Evolutionary conservation across 2,797 vertebrate species (phyloP), one percentile per base, ranked within the genome.

Genomic region (Darevskia nairensis): DNA sequence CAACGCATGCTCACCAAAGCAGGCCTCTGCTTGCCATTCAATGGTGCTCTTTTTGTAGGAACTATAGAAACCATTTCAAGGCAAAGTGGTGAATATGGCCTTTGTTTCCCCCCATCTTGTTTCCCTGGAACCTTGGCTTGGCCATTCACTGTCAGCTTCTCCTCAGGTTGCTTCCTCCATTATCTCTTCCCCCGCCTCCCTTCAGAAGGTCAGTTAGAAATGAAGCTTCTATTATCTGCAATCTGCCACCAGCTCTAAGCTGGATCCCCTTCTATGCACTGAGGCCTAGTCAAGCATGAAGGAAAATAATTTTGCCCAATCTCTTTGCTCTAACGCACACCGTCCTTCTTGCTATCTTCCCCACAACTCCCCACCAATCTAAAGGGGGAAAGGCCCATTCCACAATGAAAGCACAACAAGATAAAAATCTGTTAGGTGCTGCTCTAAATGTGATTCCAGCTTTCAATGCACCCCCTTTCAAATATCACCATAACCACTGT

Each of bases 251-350:
- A 97, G 97, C 97, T 98, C 97, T 97, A 97, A 98, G 98, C 98
- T 96, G 97, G 97, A 93, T 96, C 92, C 97, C 98, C 97, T 97
- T 98, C 98, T 98, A 97, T 97, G 96, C 98, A 97, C 97, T 97
- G 97, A 97, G 97, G 97, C 97, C 97, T 98, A 98, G 98, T 97
- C 98, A 98, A 98, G 98, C 98, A 98, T 98, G 98, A 98, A 98
- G 98, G 97, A 98, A 98, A 98, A 98, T 98, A 98, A 98, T 99
- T 99, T 98, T 98, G 97, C 97, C 97, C 98, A 97, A 98, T 98
- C 98, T 98, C 97, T 96, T 95, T 96, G 96, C 96, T 97, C 96
- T 94, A 90, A 96, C 90, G 96, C 96, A 4, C 96, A 96, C 92
- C 93, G 93, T 86, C 94, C 92, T 94, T 90, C 55, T 0, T 80